phyloP scores from a whole-genome alignment of 2,888 invertebrate species.

The Timema podura region DNA sequence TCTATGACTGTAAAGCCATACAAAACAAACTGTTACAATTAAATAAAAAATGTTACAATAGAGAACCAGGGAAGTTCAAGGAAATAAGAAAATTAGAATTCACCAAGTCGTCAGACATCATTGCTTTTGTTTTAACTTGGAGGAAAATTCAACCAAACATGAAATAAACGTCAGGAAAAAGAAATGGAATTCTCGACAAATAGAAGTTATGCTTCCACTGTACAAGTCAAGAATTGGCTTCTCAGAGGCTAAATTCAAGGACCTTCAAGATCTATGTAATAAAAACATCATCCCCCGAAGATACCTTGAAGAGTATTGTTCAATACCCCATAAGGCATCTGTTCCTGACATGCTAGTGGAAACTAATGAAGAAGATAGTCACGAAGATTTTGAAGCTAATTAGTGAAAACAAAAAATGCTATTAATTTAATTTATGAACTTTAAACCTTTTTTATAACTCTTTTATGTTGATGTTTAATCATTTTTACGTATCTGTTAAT shows the following conservation, averaged over 20 bases:
- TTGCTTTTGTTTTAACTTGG: conserved; percentile 1
- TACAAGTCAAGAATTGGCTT: too few relatives aligned
- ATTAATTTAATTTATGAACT: too few relatives aligned
- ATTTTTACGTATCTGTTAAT: too few relatives aligned
- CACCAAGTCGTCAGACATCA: background rate
- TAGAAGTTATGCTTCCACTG: background rate
- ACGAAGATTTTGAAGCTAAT: background rate
- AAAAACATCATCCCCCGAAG: background rate
- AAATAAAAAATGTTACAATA: conserved; percentile 2
- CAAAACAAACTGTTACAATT: background rate
- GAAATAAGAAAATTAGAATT: background rate
- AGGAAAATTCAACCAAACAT: background rate
- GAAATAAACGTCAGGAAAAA: background rate
- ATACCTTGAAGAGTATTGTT: background rate
- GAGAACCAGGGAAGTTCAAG: background rate
- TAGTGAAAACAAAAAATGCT: too few relatives aligned
- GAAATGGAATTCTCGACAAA: background rate
- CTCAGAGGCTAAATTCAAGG: too few relatives aligned
- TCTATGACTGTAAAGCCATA: conserved; percentile 1
- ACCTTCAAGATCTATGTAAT: too few relatives aligned
- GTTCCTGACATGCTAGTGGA: too few relatives aligned
- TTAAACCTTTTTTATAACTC: too few relatives aligned
- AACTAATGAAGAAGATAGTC: conserved; percentile 1
- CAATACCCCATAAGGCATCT: too few relatives aligned
- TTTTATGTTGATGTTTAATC: too few relatives aligned